These are phyloP conservation scores for Hedychridium roseum DNA, from an alignment of 2,888 invertebrate genomes.

Conservation along the genomic window DNA sequence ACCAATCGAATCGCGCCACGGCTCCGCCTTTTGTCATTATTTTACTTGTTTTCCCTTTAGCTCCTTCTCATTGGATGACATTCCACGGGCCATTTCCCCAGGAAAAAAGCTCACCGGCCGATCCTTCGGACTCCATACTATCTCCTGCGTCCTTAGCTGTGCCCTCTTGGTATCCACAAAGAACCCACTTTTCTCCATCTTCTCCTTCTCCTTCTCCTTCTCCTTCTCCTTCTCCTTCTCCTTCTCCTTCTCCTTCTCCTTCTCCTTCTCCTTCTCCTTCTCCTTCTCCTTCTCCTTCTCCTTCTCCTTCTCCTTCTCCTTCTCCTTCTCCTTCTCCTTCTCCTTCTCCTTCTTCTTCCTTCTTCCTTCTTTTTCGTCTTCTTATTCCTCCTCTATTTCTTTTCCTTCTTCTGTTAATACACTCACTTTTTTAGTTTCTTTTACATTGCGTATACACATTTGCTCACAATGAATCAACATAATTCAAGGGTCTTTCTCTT, in stretches of 20 bases:
- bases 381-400: no score
- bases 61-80: constrained; percentile 64
- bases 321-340: no score
- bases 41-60: constrained; percentile 64
- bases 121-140: constrained; percentile 44
- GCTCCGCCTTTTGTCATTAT: constrained; percentile 65
- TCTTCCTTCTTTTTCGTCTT: no score
- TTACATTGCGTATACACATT: no score
- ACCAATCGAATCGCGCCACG: constrained; percentile 63
- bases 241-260: constrained; percentile 15
- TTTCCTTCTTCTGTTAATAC: no score
- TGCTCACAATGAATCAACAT: no score
- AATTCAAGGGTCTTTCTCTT: no score
- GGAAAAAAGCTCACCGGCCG: constrained; percentile 36
- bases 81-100: constrained; percentile 50
- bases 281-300: constrained; percentile 9
- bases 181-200: background rate
- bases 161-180: constrained; percentile 37
- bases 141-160: constrained; percentile 32
- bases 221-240: constrained; percentile 8
- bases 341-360: no score
- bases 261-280: constrained; percentile 8
- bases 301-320: no score
- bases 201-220: constrained; percentile 12
- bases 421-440: no score